A percentile compares a stretch with the other conserved stretches of the same genome.
These are phyloP conservation scores for Drepana falcataria DNA, from an alignment of 2,888 invertebrate genomes.

Conservation along the genomic window DNA sequence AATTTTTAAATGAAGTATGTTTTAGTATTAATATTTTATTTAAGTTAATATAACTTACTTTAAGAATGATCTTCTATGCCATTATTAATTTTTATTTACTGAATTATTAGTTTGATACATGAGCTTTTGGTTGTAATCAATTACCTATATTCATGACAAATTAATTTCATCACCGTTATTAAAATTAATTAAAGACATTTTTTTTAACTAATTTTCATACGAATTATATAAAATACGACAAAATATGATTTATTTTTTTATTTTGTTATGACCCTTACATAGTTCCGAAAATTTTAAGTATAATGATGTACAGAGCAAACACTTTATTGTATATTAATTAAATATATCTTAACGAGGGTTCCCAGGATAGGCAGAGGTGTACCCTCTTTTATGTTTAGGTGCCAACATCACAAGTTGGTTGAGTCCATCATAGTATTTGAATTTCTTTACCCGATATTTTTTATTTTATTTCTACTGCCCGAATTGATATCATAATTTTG, in stretches of 20 bases:
- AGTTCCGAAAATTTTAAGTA: too few relatives aligned
- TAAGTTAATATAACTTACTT: constrained; percentile 15
- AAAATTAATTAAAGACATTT: constrained; percentile 66
- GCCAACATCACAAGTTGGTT: too few relatives aligned
- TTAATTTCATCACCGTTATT: constrained; percentile 52
- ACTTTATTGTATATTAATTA: too few relatives aligned
- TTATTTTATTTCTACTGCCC: too few relatives aligned
- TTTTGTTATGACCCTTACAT: constrained; percentile 6
- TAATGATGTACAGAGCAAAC: too few relatives aligned
- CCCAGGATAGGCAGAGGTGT: too few relatives aligned
- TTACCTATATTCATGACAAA: constrained; percentile 50
- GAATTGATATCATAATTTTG: too few relatives aligned
- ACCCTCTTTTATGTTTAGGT: too few relatives aligned
- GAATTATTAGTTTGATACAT: constrained; percentile 7
- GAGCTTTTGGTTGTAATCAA: constrained; percentile 46
- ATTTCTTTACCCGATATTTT: too few relatives aligned
- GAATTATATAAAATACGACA: constrained; percentile 70
- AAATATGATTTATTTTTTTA: constrained; percentile 31
- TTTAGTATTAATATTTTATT: constrained; percentile 26
- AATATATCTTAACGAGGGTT: too few relatives aligned
- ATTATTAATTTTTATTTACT: neutral
- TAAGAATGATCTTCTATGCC: constrained; percentile 4
- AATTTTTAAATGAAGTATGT: constrained; percentile 30
- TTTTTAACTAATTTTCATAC: constrained; percentile 69
- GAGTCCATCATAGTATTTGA: too few relatives aligned